These are phyloP conservation scores for Takifugu flavidus DNA, from an alignment of 2,113 vertebrate genomes.

Conservation along the genomic window DNA sequence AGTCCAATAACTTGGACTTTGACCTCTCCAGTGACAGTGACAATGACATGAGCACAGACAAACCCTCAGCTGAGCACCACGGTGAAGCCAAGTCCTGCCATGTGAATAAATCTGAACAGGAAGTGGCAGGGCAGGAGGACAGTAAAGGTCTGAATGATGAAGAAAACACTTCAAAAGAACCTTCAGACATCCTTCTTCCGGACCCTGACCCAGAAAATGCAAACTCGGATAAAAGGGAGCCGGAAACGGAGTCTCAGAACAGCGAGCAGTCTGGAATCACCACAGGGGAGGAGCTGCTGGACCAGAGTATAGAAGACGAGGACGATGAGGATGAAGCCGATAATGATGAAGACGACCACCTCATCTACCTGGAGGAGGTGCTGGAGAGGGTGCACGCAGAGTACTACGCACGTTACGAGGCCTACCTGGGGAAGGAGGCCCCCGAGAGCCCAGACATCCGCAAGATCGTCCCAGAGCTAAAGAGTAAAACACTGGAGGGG, in stretches of 20 bases:
- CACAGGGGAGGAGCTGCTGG: slow-evolving; percentile 86
- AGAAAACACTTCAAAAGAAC: slow-evolving; percentile 50
- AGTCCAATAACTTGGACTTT: slow-evolving; percentile 82
- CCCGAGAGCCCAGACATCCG: slow-evolving; percentile 87
- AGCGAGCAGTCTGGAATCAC: slow-evolving; percentile 94
- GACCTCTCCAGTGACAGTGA: slow-evolving; percentile 92
- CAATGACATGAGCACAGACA: slow-evolving; percentile 72
- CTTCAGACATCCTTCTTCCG: slow-evolving; percentile 51
- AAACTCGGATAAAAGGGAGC: slow-evolving; percentile 83
- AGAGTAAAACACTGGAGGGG: slow-evolving; percentile 83
- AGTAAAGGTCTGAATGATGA: slow-evolving; percentile 34
- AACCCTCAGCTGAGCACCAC: slow-evolving; percentile 75
- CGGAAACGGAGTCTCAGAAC: slow-evolving; percentile 93
- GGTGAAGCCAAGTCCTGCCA: slow-evolving; percentile 64
- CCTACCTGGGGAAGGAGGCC: slow-evolving; percentile 77
- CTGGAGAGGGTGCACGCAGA: slow-evolving; percentile 89
- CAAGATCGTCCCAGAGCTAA: slow-evolving; percentile 91
- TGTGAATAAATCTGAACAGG: slow-evolving; percentile 45
- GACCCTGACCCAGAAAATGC: slow-evolving; percentile 82
- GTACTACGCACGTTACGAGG: slow-evolving; percentile 88
- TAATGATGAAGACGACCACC: slow-evolving; percentile 90
- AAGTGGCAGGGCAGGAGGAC: slow-evolving; percentile 43
- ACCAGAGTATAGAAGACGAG: slow-evolving; percentile 91
- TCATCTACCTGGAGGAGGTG: slow-evolving; percentile 93
- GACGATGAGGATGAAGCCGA: slow-evolving; percentile 83